Base-by-base conservation (phyloP, 2,113 vertebrate species). In the Phasianus colchicus region DNA sequence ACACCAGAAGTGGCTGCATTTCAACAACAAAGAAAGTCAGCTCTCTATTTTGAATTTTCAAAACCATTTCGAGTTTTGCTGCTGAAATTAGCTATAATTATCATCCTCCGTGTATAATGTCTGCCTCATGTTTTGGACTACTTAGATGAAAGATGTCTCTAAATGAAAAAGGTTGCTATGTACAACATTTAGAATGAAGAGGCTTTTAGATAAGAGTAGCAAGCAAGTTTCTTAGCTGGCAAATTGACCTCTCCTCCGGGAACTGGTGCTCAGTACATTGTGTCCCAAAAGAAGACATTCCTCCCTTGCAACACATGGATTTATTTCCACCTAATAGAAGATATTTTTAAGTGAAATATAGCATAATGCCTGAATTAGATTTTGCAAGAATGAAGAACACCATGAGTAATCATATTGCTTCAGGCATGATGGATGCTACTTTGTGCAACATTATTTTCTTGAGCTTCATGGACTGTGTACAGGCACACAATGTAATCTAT, bases 351-450 rank as follows among this genome's bases (percentile, higher is more conserved):
- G 54, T 82, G 93, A 71, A 83, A 75, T 83, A 85, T 50, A 10
- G 69, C 90, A 86, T 71, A 95, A 97, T 88, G 48, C 36, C 63
- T 67, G 92, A 96, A 93, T 67, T 91, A 73, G 60, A 60, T 91
- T 95, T 94, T 79, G 47, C 25, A 60, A 85, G 73, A 92, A 82
- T 7, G 10, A 95, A 57, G 55, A 25, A 75, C 20, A 42, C 22
- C 13, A 7, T 61, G 52, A 79, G 36, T 87, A 81, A 83, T 89
- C 70, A 66, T 64, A 88, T 61, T 83, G 69, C 67, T 95, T 89
- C 89, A 86, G 65, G 71, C 42, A 36, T 86, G 88, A 89, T 70
- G 70, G 67, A 43, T 92, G 75, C 55, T 80, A 40, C 66, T 93
- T 95, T 91, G 50, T 85, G 77, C 16, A 21, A 89, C 69, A 82